Evolutionary conservation across 2,797 vertebrate genomes (phyloP).

Genomic region (Spinibarbus caldwelli): DNA sequence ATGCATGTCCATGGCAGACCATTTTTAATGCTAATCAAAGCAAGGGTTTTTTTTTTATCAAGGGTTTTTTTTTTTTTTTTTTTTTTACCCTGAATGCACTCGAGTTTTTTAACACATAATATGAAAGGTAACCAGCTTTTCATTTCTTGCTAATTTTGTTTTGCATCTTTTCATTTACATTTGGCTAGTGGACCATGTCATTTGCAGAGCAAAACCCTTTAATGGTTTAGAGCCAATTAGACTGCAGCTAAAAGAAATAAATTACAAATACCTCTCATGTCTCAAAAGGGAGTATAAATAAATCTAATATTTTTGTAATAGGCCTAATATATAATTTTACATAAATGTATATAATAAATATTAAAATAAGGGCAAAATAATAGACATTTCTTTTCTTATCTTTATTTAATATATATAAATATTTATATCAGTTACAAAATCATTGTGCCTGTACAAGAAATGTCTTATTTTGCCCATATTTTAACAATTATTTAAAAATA

Average conservation of each 20-base stretch:
- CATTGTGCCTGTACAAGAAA: background rate
- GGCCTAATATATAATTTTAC: too few relatives aligned
- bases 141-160: background rate
- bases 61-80: too few relatives aligned
- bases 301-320: too few relatives aligned
- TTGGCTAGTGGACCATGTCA: background rate
- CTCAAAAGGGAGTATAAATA: background rate
- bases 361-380: background rate
- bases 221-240: background rate
- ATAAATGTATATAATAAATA: background rate
- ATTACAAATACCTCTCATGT: background rate
- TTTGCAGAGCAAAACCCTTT: background rate
- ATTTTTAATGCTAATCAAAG: conserved; percentile 45
- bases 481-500: background rate
- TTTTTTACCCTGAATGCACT: background rate
- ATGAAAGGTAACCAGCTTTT: background rate
- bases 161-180: background rate
- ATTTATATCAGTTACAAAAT: too few relatives aligned
- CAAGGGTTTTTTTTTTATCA: too few relatives aligned
- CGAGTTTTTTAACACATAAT: background rate
- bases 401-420: too few relatives aligned
- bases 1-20: conserved; percentile 25
- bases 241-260: background rate
- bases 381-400: too few relatives aligned
- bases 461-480: background rate